Conservation (phyloP, 2,113 vertebrate species). For the Corvus moneduloides region DNA sequence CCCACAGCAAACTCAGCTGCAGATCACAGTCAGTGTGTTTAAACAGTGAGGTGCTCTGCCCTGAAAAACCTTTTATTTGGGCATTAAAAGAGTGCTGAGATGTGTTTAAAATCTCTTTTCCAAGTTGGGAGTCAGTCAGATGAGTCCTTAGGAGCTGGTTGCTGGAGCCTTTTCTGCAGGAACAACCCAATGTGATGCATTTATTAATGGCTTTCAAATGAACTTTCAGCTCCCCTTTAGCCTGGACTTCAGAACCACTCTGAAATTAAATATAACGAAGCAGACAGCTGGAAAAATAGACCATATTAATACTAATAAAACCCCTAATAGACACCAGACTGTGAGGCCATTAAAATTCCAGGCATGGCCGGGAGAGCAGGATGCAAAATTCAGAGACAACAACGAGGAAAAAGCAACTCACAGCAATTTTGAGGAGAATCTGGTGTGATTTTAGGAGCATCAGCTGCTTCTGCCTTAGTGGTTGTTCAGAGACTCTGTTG, state of each 20-base stretch:
- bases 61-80: not conserved
- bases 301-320: slow-evolving; percentile 32
- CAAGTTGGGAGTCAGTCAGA: not conserved
- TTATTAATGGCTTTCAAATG: not conserved
- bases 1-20: not conserved
- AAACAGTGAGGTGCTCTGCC: not conserved
- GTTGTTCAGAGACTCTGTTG: not conserved
- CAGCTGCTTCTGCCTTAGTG: not conserved
- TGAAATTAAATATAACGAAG: not conserved
- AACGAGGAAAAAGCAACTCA: not conserved
- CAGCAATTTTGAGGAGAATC: not conserved
- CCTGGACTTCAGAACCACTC: not conserved
- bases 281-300: not conserved
- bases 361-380: not conserved
- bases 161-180: not conserved
- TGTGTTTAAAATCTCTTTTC: not conserved
- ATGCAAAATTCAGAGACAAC: slow-evolving; percentile 8
- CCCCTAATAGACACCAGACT: not conserved
- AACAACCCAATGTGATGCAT: not conserved
- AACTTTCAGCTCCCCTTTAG: not conserved
- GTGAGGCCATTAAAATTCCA: slow-evolving; percentile 1
- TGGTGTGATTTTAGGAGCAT: not conserved
- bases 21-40: not conserved
- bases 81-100: not conserved
- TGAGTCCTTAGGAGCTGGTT: not conserved